Conservation (phyloP, 2,888 invertebrate species). For the Caradrina clavipalpis region DNA sequence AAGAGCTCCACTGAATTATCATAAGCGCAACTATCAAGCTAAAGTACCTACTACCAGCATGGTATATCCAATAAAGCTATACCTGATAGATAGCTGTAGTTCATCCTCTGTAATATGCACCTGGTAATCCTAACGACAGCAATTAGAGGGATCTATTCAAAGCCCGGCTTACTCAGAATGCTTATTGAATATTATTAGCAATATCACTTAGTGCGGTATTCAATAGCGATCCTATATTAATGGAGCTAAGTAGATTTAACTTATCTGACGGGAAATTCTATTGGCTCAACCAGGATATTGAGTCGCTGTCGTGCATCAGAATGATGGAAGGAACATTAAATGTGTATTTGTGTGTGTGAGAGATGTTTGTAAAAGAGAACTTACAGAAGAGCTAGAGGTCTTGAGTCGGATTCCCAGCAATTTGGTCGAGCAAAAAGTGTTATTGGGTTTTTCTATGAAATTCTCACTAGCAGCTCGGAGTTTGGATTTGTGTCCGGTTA, state of each 20-base stretch:
- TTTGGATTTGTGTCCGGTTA: too few relatives aligned
- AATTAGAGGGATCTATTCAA: conserved; percentile 22
- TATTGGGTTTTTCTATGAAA: too few relatives aligned
- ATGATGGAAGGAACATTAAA: conserved; percentile 15
- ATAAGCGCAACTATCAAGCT: too few relatives aligned
- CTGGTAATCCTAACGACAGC: conserved; percentile 9
- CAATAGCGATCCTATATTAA: neutral
- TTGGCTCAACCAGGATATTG: conserved; percentile 17
- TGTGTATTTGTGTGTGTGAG: neutral
- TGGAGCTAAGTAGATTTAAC: conserved; percentile 3
- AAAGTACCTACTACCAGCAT: neutral
- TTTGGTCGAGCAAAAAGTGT: too few relatives aligned
- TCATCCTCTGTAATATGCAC: neutral
- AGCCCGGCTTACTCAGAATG: conserved; percentile 32
- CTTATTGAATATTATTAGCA: conserved; percentile 39
- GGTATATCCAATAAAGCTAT: neutral
- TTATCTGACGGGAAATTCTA: conserved; percentile 17
- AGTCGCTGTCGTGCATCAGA: conserved; percentile 9
- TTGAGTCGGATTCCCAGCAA: too few relatives aligned
- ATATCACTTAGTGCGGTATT: conserved; percentile 32
- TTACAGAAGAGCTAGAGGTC: too few relatives aligned
- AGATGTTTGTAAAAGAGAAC: neutral
- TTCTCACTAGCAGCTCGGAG: too few relatives aligned
- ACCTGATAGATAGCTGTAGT: neutral
- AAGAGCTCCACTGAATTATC: too few relatives aligned